A percentile compares a stretch with the other conserved stretches of the same genome.
These are phyloP conservation scores for Megalurothrips usitatus DNA, from an alignment of 2,888 invertebrate species.

Conservation along the genomic window DNA sequence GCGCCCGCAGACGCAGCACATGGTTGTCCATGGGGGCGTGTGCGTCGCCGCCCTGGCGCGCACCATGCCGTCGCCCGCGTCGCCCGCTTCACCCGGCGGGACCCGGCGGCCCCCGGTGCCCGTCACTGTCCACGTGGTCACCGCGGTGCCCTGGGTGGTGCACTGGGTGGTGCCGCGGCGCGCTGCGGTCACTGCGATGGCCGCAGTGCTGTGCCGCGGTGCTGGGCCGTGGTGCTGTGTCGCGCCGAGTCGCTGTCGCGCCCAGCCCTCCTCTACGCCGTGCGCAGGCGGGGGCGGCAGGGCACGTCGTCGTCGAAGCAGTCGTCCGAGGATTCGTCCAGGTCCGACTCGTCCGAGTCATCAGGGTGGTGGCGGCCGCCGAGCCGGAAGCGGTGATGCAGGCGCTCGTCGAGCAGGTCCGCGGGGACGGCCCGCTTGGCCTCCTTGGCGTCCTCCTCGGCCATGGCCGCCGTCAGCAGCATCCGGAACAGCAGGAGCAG, in stretches of 20 bases:
- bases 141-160: not conserved
- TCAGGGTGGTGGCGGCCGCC: not conserved
- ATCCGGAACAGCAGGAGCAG: constrained; percentile 3
- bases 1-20: not conserved
- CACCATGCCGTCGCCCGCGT: not conserved
- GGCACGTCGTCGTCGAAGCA: not conserved
- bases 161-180: not conserved
- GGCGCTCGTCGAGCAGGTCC: not conserved
- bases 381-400: not conserved
- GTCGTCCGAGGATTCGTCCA: not conserved
- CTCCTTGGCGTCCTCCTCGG: constrained; percentile 28
- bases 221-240: too few species aligned
- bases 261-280: too few species aligned
- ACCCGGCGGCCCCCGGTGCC: too few species aligned
- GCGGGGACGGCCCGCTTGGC: constrained; percentile 13
- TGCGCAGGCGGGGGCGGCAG: too few species aligned
- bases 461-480: constrained; percentile 36
- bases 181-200: not conserved
- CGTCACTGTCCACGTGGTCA: not conserved
- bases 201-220: not conserved
- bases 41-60: not conserved
- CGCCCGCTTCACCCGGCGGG: too few species aligned
- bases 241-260: too few species aligned
- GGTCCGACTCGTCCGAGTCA: not conserved
- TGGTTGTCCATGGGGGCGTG: not conserved